Base-by-base conservation (phyloP, 2,888 invertebrate genomes). In the Volucella zonaria region DNA sequence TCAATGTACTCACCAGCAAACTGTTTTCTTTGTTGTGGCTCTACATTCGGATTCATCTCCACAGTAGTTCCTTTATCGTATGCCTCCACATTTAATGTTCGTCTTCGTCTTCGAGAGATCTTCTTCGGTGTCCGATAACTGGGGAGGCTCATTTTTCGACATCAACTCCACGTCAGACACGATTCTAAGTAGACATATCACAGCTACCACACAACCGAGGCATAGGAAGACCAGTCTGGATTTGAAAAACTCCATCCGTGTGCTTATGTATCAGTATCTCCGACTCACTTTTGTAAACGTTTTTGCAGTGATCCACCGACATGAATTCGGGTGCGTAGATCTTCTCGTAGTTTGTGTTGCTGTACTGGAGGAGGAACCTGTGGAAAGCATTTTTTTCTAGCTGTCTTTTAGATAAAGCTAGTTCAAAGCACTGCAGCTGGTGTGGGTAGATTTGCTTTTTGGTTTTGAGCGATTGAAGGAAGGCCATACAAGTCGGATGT, bases 1-100 rank as follows among this genome's bases (percentile, higher is more conserved):
- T 91, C 91, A 3, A 87, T 58, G 62, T 90, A 90, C 1, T 88
- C 88, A 0, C 88, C 89, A 0, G 89, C 42, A 40, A 64, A 86
- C 4, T 85, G 73, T 11, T 9, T n/a, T 0, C 11, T 3, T 8
- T 45, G 61, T 1, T 49, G 23, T 23, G 23, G 23, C 23, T 23
- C 23, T 23, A 2, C 23, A 2, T 45, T 23, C 3, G 12, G 12
- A 4, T 1, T 31, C 1, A 66, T 3, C 15, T 3, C 10, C 6
- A 12, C 8, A n/a, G 6, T 10, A 0, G 3, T 2, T 23, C 3
- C 15, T 52, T 73, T 49, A 1, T 61, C 43, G 45, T 77, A 58
- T 3, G 52, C 23, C 0, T 86, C 71, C 0, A 86, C 68, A 66
- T 1, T 87, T 85, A 15, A 91, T 71, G 2, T 75, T 78, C 8